These are phyloP conservation scores for Chloroceryle aenea DNA, from an alignment of 2,113 vertebrate species.

Conservation along the genomic window DNA sequence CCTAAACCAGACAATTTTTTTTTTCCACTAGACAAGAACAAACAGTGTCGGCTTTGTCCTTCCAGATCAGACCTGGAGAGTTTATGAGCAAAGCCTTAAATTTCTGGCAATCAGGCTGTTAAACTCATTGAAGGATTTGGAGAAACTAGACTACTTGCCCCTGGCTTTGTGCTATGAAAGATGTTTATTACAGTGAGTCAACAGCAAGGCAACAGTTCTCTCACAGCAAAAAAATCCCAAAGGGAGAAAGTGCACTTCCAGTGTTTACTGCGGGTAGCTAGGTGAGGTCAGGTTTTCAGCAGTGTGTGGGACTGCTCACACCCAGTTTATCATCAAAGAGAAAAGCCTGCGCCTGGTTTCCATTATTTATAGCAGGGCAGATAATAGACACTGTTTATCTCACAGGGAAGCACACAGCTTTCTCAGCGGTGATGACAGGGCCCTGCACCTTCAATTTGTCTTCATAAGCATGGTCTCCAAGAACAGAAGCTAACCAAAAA, in stretches of 20 bases:
- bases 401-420: neutral
- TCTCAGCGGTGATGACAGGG: neutral
- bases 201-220: neutral
- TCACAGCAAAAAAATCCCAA: neutral
- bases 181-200: conserved; percentile 7
- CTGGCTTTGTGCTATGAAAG: conserved; percentile 33
- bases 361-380: neutral
- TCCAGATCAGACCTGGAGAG: conserved; percentile 10
- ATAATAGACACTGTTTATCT: neutral
- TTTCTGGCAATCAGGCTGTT: conserved; percentile 15
- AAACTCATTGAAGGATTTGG: conserved; percentile 18
- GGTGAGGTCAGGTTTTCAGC: conserved; percentile 12
- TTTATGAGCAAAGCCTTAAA: conserved; percentile 12
- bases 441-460: neutral
- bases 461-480: neutral
- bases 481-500: neutral
- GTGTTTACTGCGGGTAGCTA: neutral
- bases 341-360: neutral
- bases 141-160: neutral
- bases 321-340: neutral
- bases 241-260: neutral
- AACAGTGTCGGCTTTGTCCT: conserved; percentile 19
- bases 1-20: neutral
- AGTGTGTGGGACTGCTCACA: neutral
- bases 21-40: neutral